Evolutionary conservation across 2,113 vertebrate species (phyloP).

Genomic region (Pongo abelii): DNA sequence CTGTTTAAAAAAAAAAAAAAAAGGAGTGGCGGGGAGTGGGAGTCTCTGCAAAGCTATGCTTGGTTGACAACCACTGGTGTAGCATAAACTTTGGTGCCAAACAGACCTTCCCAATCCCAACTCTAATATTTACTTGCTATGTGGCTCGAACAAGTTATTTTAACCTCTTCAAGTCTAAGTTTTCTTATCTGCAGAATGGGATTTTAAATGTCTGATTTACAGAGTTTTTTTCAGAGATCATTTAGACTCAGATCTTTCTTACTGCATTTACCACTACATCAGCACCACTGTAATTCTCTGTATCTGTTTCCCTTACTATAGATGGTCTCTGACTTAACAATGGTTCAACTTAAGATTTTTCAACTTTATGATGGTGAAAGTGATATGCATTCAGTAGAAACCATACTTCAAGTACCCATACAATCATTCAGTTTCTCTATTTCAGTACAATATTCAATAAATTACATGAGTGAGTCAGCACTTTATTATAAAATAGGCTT

Average conservation of each 20-base stretch:
- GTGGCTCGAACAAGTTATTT: constrained; percentile 8
- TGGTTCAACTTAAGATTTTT: neutral
- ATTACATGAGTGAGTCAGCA: neutral
- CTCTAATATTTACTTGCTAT: neutral
- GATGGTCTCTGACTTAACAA: neutral
- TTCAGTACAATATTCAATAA: neutral
- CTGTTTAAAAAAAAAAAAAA: too few species aligned
- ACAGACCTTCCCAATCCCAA: constrained; percentile 6
- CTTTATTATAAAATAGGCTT: neutral
- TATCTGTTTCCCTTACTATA: neutral
- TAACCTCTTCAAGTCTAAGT: constrained; percentile 17
- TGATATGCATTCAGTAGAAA: neutral
- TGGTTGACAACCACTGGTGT: neutral
- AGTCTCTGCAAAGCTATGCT: too few species aligned
- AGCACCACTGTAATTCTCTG: neutral
- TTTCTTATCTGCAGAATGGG: constrained; percentile 28
- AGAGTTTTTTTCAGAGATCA: neutral
- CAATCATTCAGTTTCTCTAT: neutral
- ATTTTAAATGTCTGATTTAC: constrained; percentile 46
- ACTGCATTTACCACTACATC: neutral
- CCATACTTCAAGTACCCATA: neutral
- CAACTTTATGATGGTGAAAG: neutral
- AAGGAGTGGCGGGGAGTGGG: too few species aligned
- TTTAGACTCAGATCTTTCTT: neutral
- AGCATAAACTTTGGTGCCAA: neutral